Base-by-base conservation (phyloP, 2,797 vertebrate genomes). In the Sparidentex hasta region DNA sequence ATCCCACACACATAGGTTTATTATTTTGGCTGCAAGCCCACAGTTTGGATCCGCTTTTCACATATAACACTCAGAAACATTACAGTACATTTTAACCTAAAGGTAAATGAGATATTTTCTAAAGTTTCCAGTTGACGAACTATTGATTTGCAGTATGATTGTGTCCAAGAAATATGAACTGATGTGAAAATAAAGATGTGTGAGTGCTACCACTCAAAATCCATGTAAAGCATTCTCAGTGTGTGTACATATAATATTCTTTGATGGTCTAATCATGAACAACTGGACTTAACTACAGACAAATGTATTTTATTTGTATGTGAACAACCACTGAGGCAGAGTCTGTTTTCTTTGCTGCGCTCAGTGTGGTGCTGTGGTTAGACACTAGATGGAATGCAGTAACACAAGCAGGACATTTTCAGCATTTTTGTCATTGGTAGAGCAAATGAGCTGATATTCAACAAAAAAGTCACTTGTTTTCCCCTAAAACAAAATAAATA, bases 141-240 rank as follows among this genome's bases (percentile, higher is more conserved):
- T n/a, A 52, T 83, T 88, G 68, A 80, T 87, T 89, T 91, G 73
- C 83, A 92, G 74, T 80, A 88, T 83, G 76, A 85, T 68, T 13
- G 47, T 92, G 86, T 91, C 86, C 27, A 54, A 54, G 69, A 62
- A 70, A 63, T 67, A 65, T 44, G 2, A 75, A 74, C 11, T 65
- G 43, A 73, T 57, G 51, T 83, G 33, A 82, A 84, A 92, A 93
- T 90, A 93, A 90, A 93, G 61, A 67, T 82, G 38, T 87, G 82
- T 87, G 83, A 76, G 82, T 92, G 80, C 63, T 78, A 80, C 63
- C 55, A 71, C 86, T 90, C 80, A 87, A 65, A 82, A 65, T 64
- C 56, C 47, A 85, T 82, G 25, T 48, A 58, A 71, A 63, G 61
- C 14, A 20, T 84, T 82, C 43, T 76, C 14, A 21, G 16, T 48